Conservation (phyloP, 2,113 vertebrate species). For the Phocoena phocoena region DNA sequence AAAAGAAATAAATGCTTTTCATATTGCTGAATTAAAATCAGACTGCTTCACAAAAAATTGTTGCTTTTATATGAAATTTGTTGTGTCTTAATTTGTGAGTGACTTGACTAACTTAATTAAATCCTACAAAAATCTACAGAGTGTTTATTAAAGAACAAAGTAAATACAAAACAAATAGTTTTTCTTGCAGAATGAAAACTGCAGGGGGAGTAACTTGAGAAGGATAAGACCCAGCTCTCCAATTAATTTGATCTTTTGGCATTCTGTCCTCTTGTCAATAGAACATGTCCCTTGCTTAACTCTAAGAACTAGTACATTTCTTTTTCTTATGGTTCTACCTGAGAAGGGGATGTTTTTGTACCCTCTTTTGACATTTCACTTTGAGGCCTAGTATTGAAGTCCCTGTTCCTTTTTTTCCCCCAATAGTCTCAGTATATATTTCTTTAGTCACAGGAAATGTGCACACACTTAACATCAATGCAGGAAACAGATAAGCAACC, state of each 20-base stretch:
- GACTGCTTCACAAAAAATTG: not conserved
- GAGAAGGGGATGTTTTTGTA: not conserved
- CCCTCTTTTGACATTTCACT: not conserved
- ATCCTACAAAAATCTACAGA: not conserved
- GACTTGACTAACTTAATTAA: constrained; percentile 32
- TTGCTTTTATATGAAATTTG: constrained; percentile 13
- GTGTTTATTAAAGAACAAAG: constrained; percentile 26
- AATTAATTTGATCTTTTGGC: not conserved
- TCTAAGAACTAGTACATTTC: not conserved
- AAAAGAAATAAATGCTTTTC: constrained; percentile 44
- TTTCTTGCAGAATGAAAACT: constrained; percentile 30
- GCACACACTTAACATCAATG: constrained; percentile 37
- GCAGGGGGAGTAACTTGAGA: no score
- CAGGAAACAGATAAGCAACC: constrained; percentile 18
- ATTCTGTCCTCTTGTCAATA: not conserved
- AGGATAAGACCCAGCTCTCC: not conserved
- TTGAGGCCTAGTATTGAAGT: not conserved
- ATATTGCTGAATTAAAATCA: constrained; percentile 39
- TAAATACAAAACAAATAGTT: not conserved
- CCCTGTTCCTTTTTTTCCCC: not conserved
- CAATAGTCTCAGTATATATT: constrained; percentile 46
- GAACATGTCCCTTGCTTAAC: not conserved
- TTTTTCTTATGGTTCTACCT: not conserved
- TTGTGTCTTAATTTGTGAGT: constrained; percentile 4
- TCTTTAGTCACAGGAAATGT: constrained; percentile 39